Conservation (phyloP, 2,888 invertebrate genomes). For the Drosophila rellima region DNA sequence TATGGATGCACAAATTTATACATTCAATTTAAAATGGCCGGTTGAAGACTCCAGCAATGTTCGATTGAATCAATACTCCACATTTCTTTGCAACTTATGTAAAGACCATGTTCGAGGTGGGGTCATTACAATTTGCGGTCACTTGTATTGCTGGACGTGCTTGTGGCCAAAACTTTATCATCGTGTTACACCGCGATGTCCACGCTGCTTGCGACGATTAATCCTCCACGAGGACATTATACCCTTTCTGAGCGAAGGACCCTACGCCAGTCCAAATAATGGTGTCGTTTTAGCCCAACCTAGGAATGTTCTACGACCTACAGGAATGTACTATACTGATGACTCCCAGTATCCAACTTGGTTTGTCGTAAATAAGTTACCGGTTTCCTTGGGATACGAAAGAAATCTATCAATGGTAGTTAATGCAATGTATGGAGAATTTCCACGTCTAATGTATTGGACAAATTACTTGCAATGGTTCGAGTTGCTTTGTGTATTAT, state of each 20-base stretch:
- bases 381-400: not conserved
- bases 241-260: conserved; percentile 52
- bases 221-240: conserved; percentile 63
- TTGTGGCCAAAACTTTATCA: conserved; percentile 44
- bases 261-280: conserved; percentile 8
- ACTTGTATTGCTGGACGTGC: conserved; percentile 66
- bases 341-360: conserved; percentile 32
- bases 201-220: conserved; percentile 35
- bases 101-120: conserved; percentile 20
- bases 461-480: conserved; percentile 4
- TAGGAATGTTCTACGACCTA: conserved; percentile 47
- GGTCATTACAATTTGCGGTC: conserved; percentile 66
- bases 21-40: not conserved
- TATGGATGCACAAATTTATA: not conserved
- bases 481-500: not conserved
- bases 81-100: conserved; percentile 45
- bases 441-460: not conserved
- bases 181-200: conserved; percentile 19
- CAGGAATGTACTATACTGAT: conserved; percentile 43
- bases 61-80: no score
- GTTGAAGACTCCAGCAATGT: no score
- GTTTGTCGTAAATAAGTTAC: conserved; percentile 30
- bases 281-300: conserved; percentile 39
- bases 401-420: not conserved
- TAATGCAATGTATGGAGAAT: not conserved